These are phyloP conservation scores for Proteles cristata DNA, from an alignment of 2,113 vertebrate species.

Conservation along the genomic window DNA sequence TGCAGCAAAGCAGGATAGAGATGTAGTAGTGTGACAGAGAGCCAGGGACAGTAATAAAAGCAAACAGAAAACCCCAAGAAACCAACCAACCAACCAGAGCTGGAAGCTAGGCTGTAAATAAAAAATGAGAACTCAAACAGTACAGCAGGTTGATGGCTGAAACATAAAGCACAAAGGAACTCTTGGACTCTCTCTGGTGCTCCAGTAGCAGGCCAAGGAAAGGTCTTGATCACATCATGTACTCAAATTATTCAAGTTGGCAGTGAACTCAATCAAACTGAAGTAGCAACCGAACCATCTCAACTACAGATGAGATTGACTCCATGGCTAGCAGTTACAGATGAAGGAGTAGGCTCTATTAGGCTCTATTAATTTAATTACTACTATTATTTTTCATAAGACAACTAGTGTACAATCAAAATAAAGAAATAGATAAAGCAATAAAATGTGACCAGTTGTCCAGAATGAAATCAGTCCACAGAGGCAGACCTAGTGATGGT, in stretches of 20 bases:
- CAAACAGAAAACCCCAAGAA: background rate
- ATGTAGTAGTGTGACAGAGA: background rate
- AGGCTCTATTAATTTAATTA: background rate
- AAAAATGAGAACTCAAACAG: background rate
- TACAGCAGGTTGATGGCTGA: background rate
- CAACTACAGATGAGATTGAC: background rate
- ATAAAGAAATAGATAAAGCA: background rate
- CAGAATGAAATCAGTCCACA: background rate
- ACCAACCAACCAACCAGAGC: background rate
- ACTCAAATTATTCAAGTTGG: background rate
- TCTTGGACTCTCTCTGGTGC: background rate
- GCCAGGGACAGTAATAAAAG: background rate
- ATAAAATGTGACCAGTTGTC: background rate
- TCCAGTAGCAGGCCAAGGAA: background rate
- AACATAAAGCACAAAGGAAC: background rate
- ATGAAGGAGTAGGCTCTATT: background rate
- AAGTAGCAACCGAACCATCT: background rate
- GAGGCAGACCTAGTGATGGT: background rate
- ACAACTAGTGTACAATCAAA: background rate
- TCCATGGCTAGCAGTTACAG: background rate
- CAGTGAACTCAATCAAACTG: background rate
- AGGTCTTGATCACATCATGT: background rate
- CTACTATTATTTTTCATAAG: background rate
- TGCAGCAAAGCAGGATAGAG: background rate
- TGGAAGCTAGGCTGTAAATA: background rate